Evolutionary conservation across 2,797 vertebrate genomes (phyloP), one percentile per base, ranked within the genome.

Genomic region (Pipistrellus pipistrellus): DNA sequence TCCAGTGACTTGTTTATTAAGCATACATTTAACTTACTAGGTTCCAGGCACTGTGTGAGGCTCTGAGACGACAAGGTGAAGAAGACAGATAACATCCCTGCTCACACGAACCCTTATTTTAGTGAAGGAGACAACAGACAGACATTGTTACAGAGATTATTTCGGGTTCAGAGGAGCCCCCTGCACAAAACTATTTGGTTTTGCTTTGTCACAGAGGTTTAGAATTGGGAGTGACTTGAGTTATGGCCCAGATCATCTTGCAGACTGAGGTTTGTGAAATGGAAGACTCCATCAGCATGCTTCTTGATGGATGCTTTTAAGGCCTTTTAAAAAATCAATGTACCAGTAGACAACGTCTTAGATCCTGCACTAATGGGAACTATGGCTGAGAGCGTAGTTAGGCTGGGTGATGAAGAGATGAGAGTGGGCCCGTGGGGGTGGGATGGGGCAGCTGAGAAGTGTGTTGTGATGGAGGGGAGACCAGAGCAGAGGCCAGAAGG

Each of bases 281-380:
- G 12, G 86, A 95, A 95, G 84, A 93, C 88, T 89, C 80, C 62
- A 2, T 71, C 78, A 48, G 44, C 5, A 30, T 75, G 86, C 96
- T 87, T 95, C 88, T 96, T 95, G 92, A 96, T 55, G 86, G 93
- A 92, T 73, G 66, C 83, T 96, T 88, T 97, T 71, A 91, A 78
- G 96, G 86, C 94, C 96, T 98, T 98, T 98, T 97, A 97, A 97
- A 93, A 98, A 98, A 98, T 98, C 96, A 88, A 96, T 98, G 95
- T 72, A 23, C 53, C 53, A 21, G 53, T 55, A 87, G 96, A 95
- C 91, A 95, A 44, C 53, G 81, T 94, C 71, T 93, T 1, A 5
- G 93, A 90, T 89, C 59, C 77, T 69, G 51, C 0, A 0, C 92
- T 98, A 97, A 97, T 98, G 97, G 97, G 96, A 94, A 92, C 85